Evolutionary conservation across 2,888 invertebrate genomes (phyloP), one percentile per base, ranked within the genome.

Genomic region (Alitta virens): DNA sequence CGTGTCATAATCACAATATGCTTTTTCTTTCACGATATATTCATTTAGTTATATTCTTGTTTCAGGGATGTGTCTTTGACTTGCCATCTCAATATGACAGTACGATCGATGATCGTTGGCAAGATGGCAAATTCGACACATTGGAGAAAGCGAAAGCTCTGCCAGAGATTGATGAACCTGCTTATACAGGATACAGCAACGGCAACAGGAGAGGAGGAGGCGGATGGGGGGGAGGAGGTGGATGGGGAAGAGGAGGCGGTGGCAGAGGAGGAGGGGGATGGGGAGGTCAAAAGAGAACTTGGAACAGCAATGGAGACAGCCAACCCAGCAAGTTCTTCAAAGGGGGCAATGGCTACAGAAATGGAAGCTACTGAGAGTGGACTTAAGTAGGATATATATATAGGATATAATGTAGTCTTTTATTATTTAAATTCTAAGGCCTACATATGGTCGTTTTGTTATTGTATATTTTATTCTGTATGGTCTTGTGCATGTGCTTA

Each of bases 21-120:
- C n/a, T n/a, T n/a, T n/a, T n/a, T n/a, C n/a, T n/a, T n/a, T 33
- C 33, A 33, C 12, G 33, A 46, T 12, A 50, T 9, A 18, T 27
- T 21, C 50, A 33, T 53, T 46, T n/a, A n/a, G n/a, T n/a, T n/a
- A n/a, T n/a, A n/a, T 42, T 24, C 43, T 46, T 16, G 26, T 73
- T 71, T 25, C 65, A 78, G 76, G 74, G 74, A 14, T 66, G 68
- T 55, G 75, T 72, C 12, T 79, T 79, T 65, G 78, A 79, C 64
- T 21, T 78, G 12, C 75, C 77, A 5, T 62, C 67, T 42, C 73
- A 75, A n/a, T 60, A 68, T 27, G 72, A 71, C 33, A 53, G 64
- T 3, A 49, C 63, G 9, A 59, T 79, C 9, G 70, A 70, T 23
- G 60, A 64, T 23, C 62, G 63, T 40, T 78, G 77, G 78, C 56